phyloP scores from a whole-genome alignment of 2,113 vertebrate genomes.

The Meles meles region DNA sequence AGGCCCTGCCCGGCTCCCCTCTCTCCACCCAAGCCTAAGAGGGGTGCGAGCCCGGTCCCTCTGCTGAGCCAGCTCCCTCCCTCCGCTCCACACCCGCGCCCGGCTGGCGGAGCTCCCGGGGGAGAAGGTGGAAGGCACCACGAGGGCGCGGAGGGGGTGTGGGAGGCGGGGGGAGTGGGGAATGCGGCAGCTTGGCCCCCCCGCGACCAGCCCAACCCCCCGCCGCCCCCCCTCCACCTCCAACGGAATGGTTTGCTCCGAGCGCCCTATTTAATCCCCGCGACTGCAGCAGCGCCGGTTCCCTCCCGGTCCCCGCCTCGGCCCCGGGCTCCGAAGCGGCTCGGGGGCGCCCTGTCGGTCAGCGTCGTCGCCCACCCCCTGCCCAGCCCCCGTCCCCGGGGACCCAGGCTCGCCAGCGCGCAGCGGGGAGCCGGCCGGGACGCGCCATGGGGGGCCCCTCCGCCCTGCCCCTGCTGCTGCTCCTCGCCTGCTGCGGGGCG shows the following conservation, averaged over 20 bases:
- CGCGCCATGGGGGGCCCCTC: constrained; percentile 66
- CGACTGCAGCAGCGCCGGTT: constrained; percentile 75
- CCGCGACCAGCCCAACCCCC: constrained; percentile 67
- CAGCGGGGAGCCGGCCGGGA: constrained; percentile 64
- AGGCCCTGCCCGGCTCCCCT: constrained; percentile 60
- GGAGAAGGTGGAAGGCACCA: constrained; percentile 65
- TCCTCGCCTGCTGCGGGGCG: constrained; percentile 66
- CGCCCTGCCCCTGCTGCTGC: constrained; percentile 69
- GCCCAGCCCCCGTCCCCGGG: constrained; percentile 32
- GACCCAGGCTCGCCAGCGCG: constrained; percentile 55
- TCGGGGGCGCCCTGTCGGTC: constrained; percentile 61
- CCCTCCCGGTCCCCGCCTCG: constrained; percentile 73
- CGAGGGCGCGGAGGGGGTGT: constrained; percentile 25
- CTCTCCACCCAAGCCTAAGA: constrained; percentile 45
- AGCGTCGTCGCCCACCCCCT: not conserved
- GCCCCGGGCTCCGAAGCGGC: constrained; percentile 70
- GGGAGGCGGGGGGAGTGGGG: constrained; percentile 33
- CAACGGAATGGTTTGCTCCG: constrained; percentile 75
- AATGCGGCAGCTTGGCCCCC: constrained; percentile 67
- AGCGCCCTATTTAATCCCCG: constrained; percentile 78
- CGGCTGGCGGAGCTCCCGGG: constrained; percentile 51
- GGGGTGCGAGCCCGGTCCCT: constrained; percentile 52
- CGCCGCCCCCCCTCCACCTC: constrained; percentile 63
- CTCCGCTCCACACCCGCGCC: constrained; percentile 40
- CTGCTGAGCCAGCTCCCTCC: constrained; percentile 53